Base-by-base conservation (phyloP, 1,140 invertebrate genomes). In the Neuroterus valhalla region DNA sequence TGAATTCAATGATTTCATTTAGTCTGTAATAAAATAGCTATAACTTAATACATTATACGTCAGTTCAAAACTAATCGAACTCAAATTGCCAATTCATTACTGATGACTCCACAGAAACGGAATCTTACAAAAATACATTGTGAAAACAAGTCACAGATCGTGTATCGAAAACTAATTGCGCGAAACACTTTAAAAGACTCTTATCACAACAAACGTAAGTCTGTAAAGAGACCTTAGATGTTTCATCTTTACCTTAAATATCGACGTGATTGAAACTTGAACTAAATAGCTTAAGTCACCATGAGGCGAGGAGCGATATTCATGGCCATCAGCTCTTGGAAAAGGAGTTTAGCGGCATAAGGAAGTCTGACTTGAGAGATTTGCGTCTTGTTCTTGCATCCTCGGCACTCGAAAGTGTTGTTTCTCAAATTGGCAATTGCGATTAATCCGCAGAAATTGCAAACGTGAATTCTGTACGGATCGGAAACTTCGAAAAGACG, bases 271-370 rank as follows among this genome's bases (percentile, higher is more conserved):
- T 14, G 31, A 62, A 62, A 62, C 31, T n/a, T 31, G n/a, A 14
- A 62, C 26, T 62, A 62, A 62, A 62, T 62, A 31, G 67, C 42
- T 73, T 83, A 83, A 17, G 74, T 68, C 44, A 82, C 75, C 82
- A 84, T 84, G 19, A 84, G 78, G 26, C 83, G 74, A 3, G 83
- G 83, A n/a, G 81, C 83, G 52, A 84, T 84, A 23, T 82, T 84
- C 83, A 84, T 84, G 10, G 83, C 68, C 83, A 82, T 82, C 11
- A 84, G 75, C 70, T 84, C 83, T 45, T 84, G 83, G 70, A 84
- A 82, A 15, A 84, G 67, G 31, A 84, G 68, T 77, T 84, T 84
- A 3, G 81, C 81, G 6, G 83, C 83, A 43, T 84, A 84, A 31
- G 83, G 83, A 31, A 84, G 72, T 26, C 78, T 75, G 17, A 84